These are phyloP conservation scores for Hemaris fuciformis DNA, from an alignment of 2,888 invertebrate species.

Conservation along the genomic window DNA sequence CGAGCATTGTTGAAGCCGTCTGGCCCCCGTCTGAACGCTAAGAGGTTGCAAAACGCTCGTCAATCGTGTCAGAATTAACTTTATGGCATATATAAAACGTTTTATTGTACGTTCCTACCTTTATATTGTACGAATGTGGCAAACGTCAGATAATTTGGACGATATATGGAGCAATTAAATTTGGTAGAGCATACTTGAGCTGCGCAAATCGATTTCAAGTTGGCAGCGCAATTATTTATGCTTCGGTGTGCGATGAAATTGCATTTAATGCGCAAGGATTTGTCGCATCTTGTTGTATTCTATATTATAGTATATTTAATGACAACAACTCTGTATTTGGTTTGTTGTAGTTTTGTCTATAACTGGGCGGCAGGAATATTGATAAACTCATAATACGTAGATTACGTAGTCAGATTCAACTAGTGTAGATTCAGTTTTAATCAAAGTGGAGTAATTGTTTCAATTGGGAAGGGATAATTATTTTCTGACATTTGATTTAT, in stretches of 20 bases:
- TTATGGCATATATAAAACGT: constrained; percentile 35
- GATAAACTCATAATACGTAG: too few species aligned
- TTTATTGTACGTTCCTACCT: constrained; percentile 27
- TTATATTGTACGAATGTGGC: constrained; percentile 3
- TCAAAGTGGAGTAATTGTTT: too few species aligned
- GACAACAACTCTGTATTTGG: too few species aligned
- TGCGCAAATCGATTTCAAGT: neutral
- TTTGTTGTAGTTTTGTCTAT: too few species aligned
- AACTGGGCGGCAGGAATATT: too few species aligned
- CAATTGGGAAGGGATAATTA: too few species aligned
- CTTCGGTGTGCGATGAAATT: neutral
- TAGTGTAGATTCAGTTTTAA: too few species aligned
- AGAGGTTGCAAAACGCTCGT: constrained; percentile 28
- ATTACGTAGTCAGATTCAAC: too few species aligned
- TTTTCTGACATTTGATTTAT: too few species aligned
- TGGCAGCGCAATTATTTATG: neutral
- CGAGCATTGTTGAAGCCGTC: neutral
- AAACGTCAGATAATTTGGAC: neutral
- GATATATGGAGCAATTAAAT: neutral
- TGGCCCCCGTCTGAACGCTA: constrained; percentile 15
- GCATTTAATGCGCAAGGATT: neutral
- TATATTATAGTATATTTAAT: too few species aligned
- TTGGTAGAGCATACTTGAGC: neutral
- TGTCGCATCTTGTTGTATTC: neutral
- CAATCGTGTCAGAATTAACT: constrained; percentile 18